A percentile compares a stretch with the other conserved stretches of the same genome.
phyloP scores from a whole-genome alignment of 2,113 vertebrate species.

The Shinisaurus crocodilurus region DNA sequence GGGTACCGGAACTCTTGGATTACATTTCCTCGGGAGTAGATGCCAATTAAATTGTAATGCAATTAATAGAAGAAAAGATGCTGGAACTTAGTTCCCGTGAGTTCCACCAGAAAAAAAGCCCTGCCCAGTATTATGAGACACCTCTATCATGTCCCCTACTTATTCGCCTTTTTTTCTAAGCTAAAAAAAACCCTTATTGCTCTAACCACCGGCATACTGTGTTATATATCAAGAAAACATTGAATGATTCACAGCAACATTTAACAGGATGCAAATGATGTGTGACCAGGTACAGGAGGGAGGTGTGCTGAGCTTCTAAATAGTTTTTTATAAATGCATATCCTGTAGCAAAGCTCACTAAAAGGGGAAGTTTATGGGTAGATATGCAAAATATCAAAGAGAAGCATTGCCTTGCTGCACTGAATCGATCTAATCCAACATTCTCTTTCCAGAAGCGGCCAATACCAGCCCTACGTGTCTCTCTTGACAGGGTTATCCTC shows the following conservation, averaged over 20 bases:
- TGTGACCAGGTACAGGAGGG: conserved; percentile 1
- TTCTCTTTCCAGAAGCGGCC: background rate
- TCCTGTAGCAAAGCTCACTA: conserved; percentile 14
- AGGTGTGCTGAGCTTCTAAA: background rate
- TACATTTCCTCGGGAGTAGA: no score
- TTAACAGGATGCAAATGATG: conserved; percentile 13
- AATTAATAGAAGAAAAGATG: no score
- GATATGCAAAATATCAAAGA: background rate
- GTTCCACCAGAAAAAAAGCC: no score
- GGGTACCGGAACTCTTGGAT: no score
- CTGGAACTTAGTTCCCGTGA: no score
- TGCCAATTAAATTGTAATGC: no score
- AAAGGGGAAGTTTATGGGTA: background rate
- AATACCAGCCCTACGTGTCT: background rate
- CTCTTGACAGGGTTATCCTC: background rate
- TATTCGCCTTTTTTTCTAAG: no score
- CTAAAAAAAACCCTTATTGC: no score
- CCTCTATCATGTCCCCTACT: no score
- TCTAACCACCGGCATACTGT: no score
- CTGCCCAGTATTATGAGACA: no score
- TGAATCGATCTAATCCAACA: background rate
- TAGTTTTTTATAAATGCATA: background rate
- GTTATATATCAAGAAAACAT: background rate
- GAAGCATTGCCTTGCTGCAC: background rate
- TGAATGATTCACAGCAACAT: background rate